A percentile compares a stretch with the other conserved stretches of the same genome.
These are phyloP conservation scores for Dryobotodes eremita DNA, from an alignment of 2,888 invertebrate species.

Conservation along the genomic window DNA sequence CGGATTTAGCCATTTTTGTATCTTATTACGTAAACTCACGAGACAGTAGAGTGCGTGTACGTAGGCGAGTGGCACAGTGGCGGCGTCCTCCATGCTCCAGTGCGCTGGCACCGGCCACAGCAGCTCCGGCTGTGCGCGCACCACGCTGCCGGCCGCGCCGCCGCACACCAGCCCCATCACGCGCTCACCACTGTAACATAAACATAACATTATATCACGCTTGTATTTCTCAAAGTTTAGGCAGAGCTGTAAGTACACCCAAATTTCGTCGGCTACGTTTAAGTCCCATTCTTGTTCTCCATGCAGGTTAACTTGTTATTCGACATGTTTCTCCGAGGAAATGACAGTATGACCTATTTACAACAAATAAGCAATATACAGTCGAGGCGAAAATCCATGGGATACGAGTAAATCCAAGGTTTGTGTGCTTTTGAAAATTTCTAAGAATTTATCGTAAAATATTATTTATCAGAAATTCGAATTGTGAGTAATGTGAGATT, in stretches of 20 bases:
- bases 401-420: too few relatives aligned
- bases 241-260: not conserved
- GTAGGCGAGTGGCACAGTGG: slow-evolving; percentile 94
- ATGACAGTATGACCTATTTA: too few relatives aligned
- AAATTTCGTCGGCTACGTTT: not conserved
- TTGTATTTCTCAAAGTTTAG: not conserved
- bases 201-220: not conserved
- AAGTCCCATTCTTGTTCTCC: too few relatives aligned
- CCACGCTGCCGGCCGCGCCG: slow-evolving; percentile 83
- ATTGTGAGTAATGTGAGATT: too few relatives aligned
- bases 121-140: slow-evolving; percentile 87
- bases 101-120: slow-evolving; percentile 93
- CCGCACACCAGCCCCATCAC: slow-evolving; percentile 92
- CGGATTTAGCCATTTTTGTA: too few relatives aligned
- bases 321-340: too few relatives aligned
- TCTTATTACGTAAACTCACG: slow-evolving; percentile 64
- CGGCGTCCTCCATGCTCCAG: slow-evolving; percentile 94
- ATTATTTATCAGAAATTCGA: too few relatives aligned
- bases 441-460: too few relatives aligned
- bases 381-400: too few relatives aligned
- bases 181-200: slow-evolving; percentile 81
- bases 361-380: too few relatives aligned
- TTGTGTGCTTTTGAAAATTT: too few relatives aligned
- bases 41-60: slow-evolving; percentile 61
- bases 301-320: too few relatives aligned